Base-by-base conservation (phyloP, 2,113 vertebrate species). In the Myotis brandtii region DNA sequence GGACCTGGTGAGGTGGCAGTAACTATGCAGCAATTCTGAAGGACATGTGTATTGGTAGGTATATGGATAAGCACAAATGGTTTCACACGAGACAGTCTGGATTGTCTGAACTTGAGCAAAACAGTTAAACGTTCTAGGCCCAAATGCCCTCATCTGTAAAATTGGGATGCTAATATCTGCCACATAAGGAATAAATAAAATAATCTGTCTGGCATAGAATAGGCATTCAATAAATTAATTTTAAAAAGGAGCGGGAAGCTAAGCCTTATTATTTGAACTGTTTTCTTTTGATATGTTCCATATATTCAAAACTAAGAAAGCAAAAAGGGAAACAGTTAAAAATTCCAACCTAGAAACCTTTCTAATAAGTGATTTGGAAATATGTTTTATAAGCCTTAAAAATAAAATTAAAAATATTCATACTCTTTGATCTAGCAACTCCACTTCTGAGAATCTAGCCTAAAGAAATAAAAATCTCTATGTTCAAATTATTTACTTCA, bases 381-480 rank as follows among this genome's bases (percentile, higher is more conserved):
- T 93, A 70, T 9, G 11, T 95, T 89, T 93, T 87, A 94, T 64
- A 48, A 91, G 30, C 13, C 50, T 91, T 96, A 94, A 79, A 93
- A 86, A 83, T 40, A 89, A 25, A 17, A 52, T 91, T 96, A 94
- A 79, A 93, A 86, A 86, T 40, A 89, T 54, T 75, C 59, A 85
- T 70, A 76, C 2, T 5, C 85, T 93, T 88, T 93, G 89, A 96
- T n/a, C 16, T 92, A 94, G 56, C 9, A 93, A 94, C 13, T 92
- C 12, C 11, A 83, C 20, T 80, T 77, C 54, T 88, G 20, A 94
- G 80, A 94, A 86, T 75, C 30, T 93, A 90, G 4, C 6, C 70
- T 80, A 79, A 94, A 67, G 62, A 93, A 34, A 89, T 62, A 67
- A 75, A 93, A 95, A 88, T 81, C 25, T 83, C 76, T 72, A n/a